phyloP scores from a whole-genome alignment of 92 coral and sea anemone genomes.

The Phymanthus crucifer region DNA sequence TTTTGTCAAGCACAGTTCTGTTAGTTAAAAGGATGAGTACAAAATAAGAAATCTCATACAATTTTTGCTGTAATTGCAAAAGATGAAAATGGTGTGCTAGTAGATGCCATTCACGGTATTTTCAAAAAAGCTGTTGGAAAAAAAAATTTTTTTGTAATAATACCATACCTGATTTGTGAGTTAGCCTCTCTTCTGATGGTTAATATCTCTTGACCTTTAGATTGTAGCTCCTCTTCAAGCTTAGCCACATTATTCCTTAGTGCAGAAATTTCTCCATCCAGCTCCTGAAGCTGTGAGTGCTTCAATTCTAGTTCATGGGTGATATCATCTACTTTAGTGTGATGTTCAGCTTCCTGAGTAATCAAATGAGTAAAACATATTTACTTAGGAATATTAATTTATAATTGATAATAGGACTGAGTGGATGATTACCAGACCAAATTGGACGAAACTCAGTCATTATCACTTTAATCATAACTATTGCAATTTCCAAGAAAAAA shows the following conservation, averaged over 20 bases:
- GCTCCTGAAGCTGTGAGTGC: conserved; percentile 72
- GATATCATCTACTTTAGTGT: conserved; percentile 77
- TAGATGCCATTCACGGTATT: neutral
- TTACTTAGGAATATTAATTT: neutral
- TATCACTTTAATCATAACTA: no score
- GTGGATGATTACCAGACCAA: no score
- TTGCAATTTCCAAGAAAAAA: no score
- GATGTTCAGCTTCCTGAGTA: conserved; percentile 75
- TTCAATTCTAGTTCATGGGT: conserved; percentile 67
- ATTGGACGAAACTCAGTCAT: no score
- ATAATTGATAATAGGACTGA: no score
- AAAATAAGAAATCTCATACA: neutral
- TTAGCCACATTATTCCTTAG: conserved; percentile 53
- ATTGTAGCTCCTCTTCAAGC: conserved; percentile 75
- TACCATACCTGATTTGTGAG: conserved; percentile 69
- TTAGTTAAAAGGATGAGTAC: neutral
- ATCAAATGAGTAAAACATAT: neutral
- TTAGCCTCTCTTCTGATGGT: conserved; percentile 89
- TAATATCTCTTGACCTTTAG: conserved; percentile 90
- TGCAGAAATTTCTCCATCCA: conserved; percentile 68
- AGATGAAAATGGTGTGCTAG: neutral
- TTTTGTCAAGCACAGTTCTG: conserved; percentile 17
- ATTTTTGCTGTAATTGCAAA: no score
- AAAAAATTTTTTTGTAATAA: neutral
- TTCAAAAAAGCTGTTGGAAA: neutral